A percentile compares a stretch with the other conserved stretches of the same genome.
These are phyloP conservation scores for Fabriciana adippe DNA, from an alignment of 2,888 invertebrate genomes.

Conservation along the genomic window DNA sequence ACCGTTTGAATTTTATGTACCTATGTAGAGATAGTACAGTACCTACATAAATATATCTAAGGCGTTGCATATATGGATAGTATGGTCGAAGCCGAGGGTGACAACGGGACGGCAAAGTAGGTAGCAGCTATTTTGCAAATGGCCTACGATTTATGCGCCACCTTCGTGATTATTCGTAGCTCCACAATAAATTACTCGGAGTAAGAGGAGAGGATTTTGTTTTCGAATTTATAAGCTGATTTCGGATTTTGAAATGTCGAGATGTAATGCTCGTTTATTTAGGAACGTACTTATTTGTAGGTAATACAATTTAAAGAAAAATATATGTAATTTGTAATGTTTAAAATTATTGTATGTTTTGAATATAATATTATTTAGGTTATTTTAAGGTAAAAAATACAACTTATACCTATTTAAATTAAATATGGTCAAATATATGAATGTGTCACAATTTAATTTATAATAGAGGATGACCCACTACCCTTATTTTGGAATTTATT, in stretches of 20 bases:
- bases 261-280: constrained; percentile 41
- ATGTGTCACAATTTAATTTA: too few relatives aligned
- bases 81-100: constrained; percentile 48
- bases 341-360: too few relatives aligned
- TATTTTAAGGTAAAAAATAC: too few relatives aligned
- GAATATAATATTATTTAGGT: too few relatives aligned
- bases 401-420: too few relatives aligned
- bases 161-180: constrained; percentile 77
- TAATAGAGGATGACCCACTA: too few relatives aligned
- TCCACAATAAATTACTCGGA: constrained; percentile 76
- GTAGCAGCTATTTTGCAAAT: constrained; percentile 82
- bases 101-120: constrained; percentile 59
- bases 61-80: constrained; percentile 6
- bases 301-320: background rate
- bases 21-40: too few relatives aligned
- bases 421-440: too few relatives aligned
- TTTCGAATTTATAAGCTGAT: constrained; percentile 76
- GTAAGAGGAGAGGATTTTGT: constrained; percentile 72
- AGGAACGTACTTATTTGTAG: background rate
- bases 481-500: constrained; percentile 71
- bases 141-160: constrained; percentile 80
- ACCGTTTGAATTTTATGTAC: too few relatives aligned
- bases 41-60: background rate
- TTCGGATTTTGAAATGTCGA: constrained; percentile 54
- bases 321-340: too few relatives aligned